phyloP scores from a whole-genome alignment of 2,888 invertebrate genomes.

The Gortyna flavago region DNA sequence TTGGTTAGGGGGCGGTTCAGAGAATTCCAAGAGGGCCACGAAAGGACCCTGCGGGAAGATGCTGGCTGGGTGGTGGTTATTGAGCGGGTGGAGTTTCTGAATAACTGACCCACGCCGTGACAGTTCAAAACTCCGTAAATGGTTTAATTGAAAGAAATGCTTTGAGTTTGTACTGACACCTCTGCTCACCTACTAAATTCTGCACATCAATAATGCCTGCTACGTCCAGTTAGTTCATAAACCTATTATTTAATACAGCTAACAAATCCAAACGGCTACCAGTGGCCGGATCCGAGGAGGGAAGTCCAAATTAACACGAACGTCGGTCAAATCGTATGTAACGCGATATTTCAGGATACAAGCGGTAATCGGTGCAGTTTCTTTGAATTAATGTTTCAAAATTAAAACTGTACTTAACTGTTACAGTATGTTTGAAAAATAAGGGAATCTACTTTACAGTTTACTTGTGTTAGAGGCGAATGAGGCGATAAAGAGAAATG shows the following conservation, averaged over 20 bases:
- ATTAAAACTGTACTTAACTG: constrained; percentile 2
- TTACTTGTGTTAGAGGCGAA: too few relatives aligned
- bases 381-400: constrained; percentile 36
- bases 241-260: constrained; percentile 55
- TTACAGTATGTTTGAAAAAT: too few relatives aligned
- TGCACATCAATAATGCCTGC: constrained; percentile 11
- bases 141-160: not conserved
- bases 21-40: not conserved
- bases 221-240: constrained; percentile 22
- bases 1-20: not conserved
- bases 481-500: too few relatives aligned
- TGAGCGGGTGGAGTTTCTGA: too few relatives aligned
- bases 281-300: constrained; percentile 42
- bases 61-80: too few relatives aligned
- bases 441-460: too few relatives aligned
- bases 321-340: constrained; percentile 37
- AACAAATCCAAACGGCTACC: constrained; percentile 19
- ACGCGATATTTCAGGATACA: constrained; percentile 53
- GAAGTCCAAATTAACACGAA: constrained; percentile 49
- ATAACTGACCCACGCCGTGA: not conserved
- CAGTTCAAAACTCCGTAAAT: not conserved
- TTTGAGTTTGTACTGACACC: not conserved
- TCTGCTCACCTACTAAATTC: not conserved
- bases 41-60: not conserved
- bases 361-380: constrained; percentile 34